phyloP scores from a whole-genome alignment of 30 jellyfish, hydroid and myxozoan genomes.

The Clytia hemisphaerica region DNA sequence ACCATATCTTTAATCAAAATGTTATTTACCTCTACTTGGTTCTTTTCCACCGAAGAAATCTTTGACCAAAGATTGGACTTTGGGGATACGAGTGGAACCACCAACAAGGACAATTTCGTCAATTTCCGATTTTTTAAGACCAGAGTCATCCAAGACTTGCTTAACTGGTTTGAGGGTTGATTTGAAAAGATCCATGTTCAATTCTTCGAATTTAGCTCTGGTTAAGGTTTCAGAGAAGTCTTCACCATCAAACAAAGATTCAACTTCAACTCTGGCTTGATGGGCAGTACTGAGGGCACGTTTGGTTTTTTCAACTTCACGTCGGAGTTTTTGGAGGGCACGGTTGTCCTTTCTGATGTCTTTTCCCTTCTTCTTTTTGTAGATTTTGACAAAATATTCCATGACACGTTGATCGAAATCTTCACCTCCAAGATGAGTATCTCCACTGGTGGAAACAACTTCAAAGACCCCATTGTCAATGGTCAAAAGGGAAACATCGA shows the following conservation, averaged over 20 bases:
- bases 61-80: constrained; percentile 79
- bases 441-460: constrained; percentile 99
- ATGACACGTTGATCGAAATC: constrained; percentile 98
- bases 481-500: constrained; percentile 96
- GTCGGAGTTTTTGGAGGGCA: constrained; percentile 97
- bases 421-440: constrained; percentile 99
- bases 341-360: constrained; percentile 90
- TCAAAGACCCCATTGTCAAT: constrained; percentile 99
- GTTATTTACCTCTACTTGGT: constrained; percentile 75
- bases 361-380: constrained; percentile 97
- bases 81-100: constrained; percentile 99
- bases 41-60: constrained; percentile 89
- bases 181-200: constrained; percentile 74
- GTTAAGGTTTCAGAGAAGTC: constrained; percentile 98
- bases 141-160: constrained; percentile 90
- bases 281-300: constrained; percentile 99
- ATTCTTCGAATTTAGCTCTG: constrained; percentile 95
- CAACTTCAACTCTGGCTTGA: constrained; percentile 96
- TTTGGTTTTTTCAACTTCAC: constrained; percentile 99
- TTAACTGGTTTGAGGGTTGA: constrained; percentile 88
- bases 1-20: too few species aligned
- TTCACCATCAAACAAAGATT: constrained; percentile 89
- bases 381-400: constrained; percentile 94
- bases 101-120: constrained; percentile 99
- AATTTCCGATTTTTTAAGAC: constrained; percentile 66